Percentiles rank a stretch among this genome's conserved stretches.
Conservation (phyloP, 2,888 invertebrate genomes). For the Epirrhoe tristata region DNA sequence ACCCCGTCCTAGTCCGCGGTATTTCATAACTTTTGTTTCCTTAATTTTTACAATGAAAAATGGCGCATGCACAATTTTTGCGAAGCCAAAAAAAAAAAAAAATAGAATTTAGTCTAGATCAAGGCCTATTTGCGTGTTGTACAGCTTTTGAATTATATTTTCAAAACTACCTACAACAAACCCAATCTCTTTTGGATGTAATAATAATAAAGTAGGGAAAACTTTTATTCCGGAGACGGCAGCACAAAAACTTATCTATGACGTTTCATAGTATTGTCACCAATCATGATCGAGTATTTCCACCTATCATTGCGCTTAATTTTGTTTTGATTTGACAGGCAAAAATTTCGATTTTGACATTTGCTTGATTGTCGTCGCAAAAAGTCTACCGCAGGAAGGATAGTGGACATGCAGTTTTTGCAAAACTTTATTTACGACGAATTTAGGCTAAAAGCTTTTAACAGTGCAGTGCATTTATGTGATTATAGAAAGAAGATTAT, state of each 20-base stretch:
- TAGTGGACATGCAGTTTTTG: constrained; percentile 4
- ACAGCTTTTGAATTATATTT: no score
- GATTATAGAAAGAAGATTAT: neutral
- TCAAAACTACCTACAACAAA: no score
- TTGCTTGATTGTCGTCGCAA: constrained; percentile 14
- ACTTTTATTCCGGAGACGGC: neutral
- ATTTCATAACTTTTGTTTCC: no score
- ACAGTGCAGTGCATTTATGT: neutral
- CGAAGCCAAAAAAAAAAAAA: no score
- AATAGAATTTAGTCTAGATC: no score
- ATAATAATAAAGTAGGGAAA: neutral
- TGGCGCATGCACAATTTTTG: no score
- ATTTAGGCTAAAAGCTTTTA: neutral
- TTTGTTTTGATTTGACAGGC: constrained; percentile 18
- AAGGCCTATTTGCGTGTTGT: no score
- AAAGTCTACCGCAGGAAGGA: constrained; percentile 18
- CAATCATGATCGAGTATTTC: constrained; percentile 14
- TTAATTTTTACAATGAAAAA: no score
- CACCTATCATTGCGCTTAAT: constrained; percentile 15
- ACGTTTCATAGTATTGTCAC: constrained; percentile 10
- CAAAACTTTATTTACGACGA: constrained; percentile 1
- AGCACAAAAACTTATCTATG: neutral
- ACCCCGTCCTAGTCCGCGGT: no score
- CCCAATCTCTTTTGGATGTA: no score
- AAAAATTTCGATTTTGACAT: constrained; percentile 1